These are phyloP conservation scores for Drosophila lowei DNA, from an alignment of 1,140 invertebrate genomes.

Conservation along the genomic window DNA sequence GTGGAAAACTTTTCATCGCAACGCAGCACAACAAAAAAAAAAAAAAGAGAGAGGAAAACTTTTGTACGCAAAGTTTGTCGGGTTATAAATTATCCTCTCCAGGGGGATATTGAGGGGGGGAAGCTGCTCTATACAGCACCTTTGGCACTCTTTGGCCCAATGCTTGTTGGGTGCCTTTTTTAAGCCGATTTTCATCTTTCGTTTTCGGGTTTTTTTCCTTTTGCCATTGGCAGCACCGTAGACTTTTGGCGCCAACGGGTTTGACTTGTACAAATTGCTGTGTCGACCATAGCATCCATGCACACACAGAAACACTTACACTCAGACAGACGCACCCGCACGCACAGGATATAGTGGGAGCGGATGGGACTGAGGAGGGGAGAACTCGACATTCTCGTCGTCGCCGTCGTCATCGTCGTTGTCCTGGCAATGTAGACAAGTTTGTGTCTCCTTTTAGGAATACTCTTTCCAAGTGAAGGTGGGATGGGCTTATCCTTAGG, in stretches of 20 bases:
- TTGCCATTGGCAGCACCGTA: slow-evolving; percentile 69
- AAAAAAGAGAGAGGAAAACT: slow-evolving; percentile 38
- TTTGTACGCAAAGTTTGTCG: slow-evolving; percentile 74
- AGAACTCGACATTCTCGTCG: slow-evolving; percentile 44
- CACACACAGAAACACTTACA: slow-evolving; percentile 31
- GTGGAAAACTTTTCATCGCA: slow-evolving; percentile 63
- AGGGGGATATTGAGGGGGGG: background rate
- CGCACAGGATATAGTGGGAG: slow-evolving; percentile 44
- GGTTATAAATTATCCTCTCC: slow-evolving; percentile 74
- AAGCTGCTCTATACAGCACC: slow-evolving; percentile 52
- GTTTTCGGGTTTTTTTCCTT: slow-evolving; percentile 60
- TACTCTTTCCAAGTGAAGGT: slow-evolving; percentile 6
- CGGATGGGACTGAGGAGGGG: background rate
- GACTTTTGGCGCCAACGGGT: slow-evolving; percentile 78
- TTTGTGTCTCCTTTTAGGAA: slow-evolving; percentile 23
- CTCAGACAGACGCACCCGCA: slow-evolving; percentile 61
- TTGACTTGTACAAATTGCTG: slow-evolving; percentile 81
- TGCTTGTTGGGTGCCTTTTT: slow-evolving; percentile 45
- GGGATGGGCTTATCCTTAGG: no score
- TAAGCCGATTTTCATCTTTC: slow-evolving; percentile 78
- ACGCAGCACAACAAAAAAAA: slow-evolving; percentile 27
- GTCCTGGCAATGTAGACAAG: slow-evolving; percentile 51
- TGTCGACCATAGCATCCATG: slow-evolving; percentile 54
- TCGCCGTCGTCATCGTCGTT: slow-evolving; percentile 38
- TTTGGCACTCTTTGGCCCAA: slow-evolving; percentile 68